Percentiles rank a stretch among this genome's conserved stretches.
These are phyloP conservation scores for Cygnus atratus DNA, from an alignment of 2,113 vertebrate species.

Conservation along the genomic window DNA sequence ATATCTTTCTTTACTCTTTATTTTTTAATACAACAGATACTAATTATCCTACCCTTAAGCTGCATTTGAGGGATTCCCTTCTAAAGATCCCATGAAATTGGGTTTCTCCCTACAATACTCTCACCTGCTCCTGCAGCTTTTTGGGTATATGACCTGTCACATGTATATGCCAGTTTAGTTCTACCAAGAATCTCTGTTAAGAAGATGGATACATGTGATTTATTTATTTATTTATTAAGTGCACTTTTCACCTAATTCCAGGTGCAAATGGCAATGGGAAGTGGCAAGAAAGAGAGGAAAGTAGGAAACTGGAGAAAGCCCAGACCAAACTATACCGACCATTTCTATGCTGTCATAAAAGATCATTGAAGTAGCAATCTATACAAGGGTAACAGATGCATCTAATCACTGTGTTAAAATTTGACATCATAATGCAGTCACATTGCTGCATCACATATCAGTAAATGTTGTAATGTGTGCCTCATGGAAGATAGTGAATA, in stretches of 20 bases:
- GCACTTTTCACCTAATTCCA: neutral
- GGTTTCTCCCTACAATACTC: neutral
- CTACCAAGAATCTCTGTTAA: neutral
- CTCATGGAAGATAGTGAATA: neutral
- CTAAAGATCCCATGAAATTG: neutral
- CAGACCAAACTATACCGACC: neutral
- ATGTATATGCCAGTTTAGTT: accelerated
- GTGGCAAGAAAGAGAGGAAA: neutral
- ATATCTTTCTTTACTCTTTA: neutral
- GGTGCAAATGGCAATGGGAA: neutral
- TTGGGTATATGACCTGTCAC: neutral
- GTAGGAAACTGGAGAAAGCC: neutral
- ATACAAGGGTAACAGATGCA: neutral
- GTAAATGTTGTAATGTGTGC: neutral
- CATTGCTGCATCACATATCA: neutral
- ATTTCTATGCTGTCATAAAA: neutral
- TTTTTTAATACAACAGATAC: neutral
- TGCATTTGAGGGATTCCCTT: neutral
- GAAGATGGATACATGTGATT: neutral
- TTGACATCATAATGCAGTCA: neutral
- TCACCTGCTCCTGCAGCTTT: neutral
- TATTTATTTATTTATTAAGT: neutral
- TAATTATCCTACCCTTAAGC: neutral
- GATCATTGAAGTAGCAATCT: neutral
- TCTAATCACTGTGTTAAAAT: neutral